These are phyloP conservation scores for Rhogogaster chlorosoma DNA, from an alignment of 2,888 invertebrate species.

Conservation along the genomic window DNA sequence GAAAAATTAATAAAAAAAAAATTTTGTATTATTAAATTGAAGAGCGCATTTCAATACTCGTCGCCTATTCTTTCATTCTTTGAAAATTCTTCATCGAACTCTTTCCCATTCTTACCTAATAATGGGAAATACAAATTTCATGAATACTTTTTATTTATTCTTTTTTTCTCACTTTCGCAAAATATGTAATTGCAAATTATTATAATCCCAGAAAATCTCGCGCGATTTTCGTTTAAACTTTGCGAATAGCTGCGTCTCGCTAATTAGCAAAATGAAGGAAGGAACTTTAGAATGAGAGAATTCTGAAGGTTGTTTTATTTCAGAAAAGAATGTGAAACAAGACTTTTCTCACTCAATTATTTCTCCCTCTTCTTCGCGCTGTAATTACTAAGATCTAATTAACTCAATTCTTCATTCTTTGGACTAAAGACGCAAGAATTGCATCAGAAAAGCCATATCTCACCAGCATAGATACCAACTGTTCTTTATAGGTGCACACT, in stretches of 20 bases:
- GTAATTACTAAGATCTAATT: neutral
- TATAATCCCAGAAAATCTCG: too few relatives aligned
- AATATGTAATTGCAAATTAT: too few relatives aligned
- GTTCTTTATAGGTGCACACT: neutral
- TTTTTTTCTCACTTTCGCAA: neutral
- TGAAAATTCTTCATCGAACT: neutral
- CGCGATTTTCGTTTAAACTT: too few relatives aligned
- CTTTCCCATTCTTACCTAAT: neutral
- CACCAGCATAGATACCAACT: neutral
- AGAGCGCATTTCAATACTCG: too few relatives aligned
- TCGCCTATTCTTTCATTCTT: neutral
- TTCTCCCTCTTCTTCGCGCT: neutral
- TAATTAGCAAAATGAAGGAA: too few relatives aligned
- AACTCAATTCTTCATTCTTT: neutral
- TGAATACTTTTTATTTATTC: neutral
- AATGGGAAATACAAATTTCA: neutral
- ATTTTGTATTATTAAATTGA: too few relatives aligned
- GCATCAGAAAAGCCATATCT: neutral
- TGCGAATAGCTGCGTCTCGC: too few relatives aligned
- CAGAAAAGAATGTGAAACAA: neutral
- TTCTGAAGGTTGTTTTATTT: neutral
- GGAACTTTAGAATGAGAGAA: neutral
- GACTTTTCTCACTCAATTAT: neutral
- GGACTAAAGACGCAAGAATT: neutral
- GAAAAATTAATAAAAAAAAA: neutral